Evolutionary conservation across 1,140 invertebrate species (phyloP).

Genomic region (Bombus soroeensis): DNA sequence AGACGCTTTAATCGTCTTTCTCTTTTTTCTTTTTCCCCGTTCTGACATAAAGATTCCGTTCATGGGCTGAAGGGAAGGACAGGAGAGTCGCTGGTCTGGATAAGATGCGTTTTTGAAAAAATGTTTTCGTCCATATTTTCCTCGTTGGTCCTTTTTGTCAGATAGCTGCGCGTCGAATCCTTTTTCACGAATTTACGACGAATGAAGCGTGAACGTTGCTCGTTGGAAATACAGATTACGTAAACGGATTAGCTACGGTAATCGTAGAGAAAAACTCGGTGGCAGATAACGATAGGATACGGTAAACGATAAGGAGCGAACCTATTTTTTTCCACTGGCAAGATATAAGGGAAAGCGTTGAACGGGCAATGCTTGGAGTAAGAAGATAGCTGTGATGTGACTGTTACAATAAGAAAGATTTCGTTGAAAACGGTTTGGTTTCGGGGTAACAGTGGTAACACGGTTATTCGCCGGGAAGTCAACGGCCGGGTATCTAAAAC

Average conservation of each 20-base stretch:
- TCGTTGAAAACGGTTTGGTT: slow-evolving; percentile 37
- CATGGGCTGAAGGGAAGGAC: neutral
- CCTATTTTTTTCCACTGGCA: neutral
- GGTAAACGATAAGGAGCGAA: neutral
- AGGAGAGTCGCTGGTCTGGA: slow-evolving; percentile 1
- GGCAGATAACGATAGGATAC: slow-evolving; percentile 12
- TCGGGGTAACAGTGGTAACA: slow-evolving; percentile 61
- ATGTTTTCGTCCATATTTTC: neutral
- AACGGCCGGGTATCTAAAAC: slow-evolving; percentile 81
- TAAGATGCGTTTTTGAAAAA: neutral
- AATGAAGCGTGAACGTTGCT: neutral
- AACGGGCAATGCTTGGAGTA: neutral
- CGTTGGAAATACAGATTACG: neutral
- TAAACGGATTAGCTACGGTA: neutral
- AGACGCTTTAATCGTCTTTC: slow-evolving; percentile 28
- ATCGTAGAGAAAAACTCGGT: slow-evolving; percentile 1
- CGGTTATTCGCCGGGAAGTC: slow-evolving; percentile 75
- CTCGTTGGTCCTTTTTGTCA: neutral
- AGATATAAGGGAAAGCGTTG: slow-evolving; percentile 9
- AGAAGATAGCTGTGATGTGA: neutral
- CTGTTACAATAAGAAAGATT: slow-evolving; percentile 31
- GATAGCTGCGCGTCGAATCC: neutral
- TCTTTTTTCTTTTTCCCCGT: neutral
- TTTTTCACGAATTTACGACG: neutral
- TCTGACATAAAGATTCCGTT: slow-evolving; percentile 22